These are phyloP conservation scores for Ascidia mentula DNA, from an alignment of 23 tunicate genomes.

Conservation along the genomic window DNA sequence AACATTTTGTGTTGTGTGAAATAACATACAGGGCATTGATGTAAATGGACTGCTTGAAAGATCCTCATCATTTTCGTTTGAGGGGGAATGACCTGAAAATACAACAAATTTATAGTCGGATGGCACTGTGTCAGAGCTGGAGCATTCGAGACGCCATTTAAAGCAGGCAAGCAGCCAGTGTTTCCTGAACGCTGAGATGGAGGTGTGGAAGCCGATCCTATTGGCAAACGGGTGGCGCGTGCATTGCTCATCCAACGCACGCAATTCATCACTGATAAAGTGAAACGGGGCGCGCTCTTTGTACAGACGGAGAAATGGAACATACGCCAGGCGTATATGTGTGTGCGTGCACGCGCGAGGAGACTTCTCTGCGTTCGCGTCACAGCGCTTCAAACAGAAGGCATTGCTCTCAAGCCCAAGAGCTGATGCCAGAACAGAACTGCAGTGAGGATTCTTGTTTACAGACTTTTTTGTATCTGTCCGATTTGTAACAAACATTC, in stretches of 20 bases:
- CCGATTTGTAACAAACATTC: too few relatives aligned
- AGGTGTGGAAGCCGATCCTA: slow-evolving; percentile 14
- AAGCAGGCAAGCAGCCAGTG: not conserved
- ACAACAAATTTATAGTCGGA: not conserved
- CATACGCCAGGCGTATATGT: slow-evolving; percentile 5
- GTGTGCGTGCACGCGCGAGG: slow-evolving; percentile 21
- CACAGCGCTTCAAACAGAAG: slow-evolving; percentile 8
- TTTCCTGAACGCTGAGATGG: slow-evolving; percentile 11
- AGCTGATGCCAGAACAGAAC: too few relatives aligned
- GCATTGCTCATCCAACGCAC: slow-evolving; percentile 17
- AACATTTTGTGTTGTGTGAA: not conserved
- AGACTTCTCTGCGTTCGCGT: not conserved
- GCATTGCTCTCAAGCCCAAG: not conserved
- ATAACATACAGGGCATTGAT: not conserved
- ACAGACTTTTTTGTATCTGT: too few relatives aligned
- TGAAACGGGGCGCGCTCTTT: slow-evolving; percentile 29
- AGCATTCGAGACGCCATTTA: not conserved
- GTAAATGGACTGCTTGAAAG: not conserved
- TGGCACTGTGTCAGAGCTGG: not conserved
- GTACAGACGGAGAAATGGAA: slow-evolving; percentile 39
- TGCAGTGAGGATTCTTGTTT: too few relatives aligned
- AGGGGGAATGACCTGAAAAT: not conserved
- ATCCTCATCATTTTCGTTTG: slow-evolving; percentile 3
- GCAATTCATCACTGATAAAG: slow-evolving; percentile 6
- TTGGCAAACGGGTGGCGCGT: not conserved